Percentiles rank a stretch among this genome's conserved stretches.
These are phyloP conservation scores for Hybognathus amarus DNA, from an alignment of 2,797 vertebrate genomes.

Conservation along the genomic window DNA sequence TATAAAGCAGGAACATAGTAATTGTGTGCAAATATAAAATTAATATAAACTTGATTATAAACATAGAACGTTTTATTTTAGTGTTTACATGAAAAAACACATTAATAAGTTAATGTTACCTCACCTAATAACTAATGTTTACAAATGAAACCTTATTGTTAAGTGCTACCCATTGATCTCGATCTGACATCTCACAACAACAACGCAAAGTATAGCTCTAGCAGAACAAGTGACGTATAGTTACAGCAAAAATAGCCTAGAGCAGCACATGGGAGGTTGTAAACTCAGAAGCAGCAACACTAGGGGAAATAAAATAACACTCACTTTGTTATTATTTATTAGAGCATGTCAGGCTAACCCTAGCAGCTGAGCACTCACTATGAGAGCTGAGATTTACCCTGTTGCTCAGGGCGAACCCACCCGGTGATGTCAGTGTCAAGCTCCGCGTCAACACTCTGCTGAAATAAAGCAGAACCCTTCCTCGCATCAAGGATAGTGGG, in stretches of 20 bases:
- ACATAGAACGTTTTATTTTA: neutral
- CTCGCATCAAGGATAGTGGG: neutral
- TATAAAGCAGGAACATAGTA: neutral
- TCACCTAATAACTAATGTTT: no score
- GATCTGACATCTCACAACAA: neutral
- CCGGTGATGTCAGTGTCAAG: slow-evolving; percentile 68
- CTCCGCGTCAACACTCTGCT: slow-evolving; percentile 62
- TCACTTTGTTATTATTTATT: neutral
- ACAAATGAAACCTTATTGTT: neutral
- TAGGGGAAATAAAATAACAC: neutral
- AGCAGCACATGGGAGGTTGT: neutral
- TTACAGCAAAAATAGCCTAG: neutral
- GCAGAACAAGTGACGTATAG: no score
- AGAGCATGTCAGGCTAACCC: neutral
- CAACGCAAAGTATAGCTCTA: no score
- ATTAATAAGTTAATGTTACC: neutral
- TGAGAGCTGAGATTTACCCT: slow-evolving; percentile 15
- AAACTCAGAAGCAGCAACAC: neutral
- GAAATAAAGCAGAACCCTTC: slow-evolving; percentile 13
- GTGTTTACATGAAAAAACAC: neutral
- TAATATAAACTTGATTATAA: neutral
- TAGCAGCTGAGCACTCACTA: neutral
- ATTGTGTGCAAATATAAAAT: neutral
- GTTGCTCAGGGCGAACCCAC: slow-evolving; percentile 46
- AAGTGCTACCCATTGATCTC: neutral